Evolutionary conservation across 30 jellyfish, hydroid and myxozoan species (phyloP), one percentile per base, ranked within the genome.

Genomic region (Aurelia coerulea): DNA sequence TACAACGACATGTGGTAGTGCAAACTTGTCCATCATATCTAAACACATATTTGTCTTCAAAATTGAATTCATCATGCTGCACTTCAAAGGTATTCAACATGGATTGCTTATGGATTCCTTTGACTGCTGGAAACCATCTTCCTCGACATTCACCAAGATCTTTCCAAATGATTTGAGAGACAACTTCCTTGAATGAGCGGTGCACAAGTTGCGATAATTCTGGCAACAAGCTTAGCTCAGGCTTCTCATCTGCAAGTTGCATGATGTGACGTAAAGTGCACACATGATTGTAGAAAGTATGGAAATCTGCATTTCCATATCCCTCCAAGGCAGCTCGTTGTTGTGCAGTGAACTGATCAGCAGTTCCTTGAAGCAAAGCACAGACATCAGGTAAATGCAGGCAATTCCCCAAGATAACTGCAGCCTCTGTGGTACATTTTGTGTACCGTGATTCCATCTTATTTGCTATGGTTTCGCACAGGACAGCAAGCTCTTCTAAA

Each of bases 241-340:
- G 85, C 29, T 74, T 31, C 39, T 74, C 65, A 54, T 74, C 85
- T 33, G 85, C 85, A 74, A 74, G 85, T 54, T 74, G 49, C 58
- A 19, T 15, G 32, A 74, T 74, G 85, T 51, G 85, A 54, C 85
- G 63, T 17, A 74, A 54, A 54, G 69, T 74, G 85, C 85, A 74
- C 63, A 53, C 85, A 53, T 74, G n/a, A 3, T 8, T 15, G 73
- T 74, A 19, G 65, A 71, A 74, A 33, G 42, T 74, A 19, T 34
- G 69, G 42, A 74, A 74, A 50, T 74, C 71, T 74, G 63, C 85
- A 5, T 71, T 71, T 46, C 82, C 82, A 71, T 46, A 71, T 9
- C 35, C 82, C 66, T 71, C 65, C 65, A 32, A 16, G 65, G 68
- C 82, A 71, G 82, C 82, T 33, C 73, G 85, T 60, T 74, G 73